Base-by-base conservation (phyloP, 2,113 vertebrate genomes). In the Apodemus sylvaticus region DNA sequence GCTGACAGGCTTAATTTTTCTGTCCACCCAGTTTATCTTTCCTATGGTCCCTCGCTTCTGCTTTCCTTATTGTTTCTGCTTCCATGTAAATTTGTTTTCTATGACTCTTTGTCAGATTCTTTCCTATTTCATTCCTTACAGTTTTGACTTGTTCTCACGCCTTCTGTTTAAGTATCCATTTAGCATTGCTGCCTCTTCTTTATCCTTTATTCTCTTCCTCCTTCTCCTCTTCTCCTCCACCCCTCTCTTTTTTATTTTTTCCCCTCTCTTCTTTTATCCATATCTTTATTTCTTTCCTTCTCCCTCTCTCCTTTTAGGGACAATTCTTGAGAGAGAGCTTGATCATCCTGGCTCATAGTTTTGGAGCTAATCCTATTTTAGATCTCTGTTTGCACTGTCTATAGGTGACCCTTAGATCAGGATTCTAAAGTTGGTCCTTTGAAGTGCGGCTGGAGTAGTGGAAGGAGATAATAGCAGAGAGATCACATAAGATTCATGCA, bases 381-480 rank as follows among this genome's bases (percentile, higher is more conserved):
- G 24, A 86, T 79, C 86, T 64, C 36, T 79, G 62, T n/a, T n/a
- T n/a, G 92, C 17, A 70, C 22, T 74, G 8, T 78, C 60, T 45
- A 51, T 70, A 94, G 76, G 24, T 76, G 51, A 22, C 36, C 14
- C 9, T 94, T 94, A 45, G 64, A 24, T 66, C 48, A 79, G 36
- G 42, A 76, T 19, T 31, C 64, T 91, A 36, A 78, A 6, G n/a
- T 95, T 93, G 77, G n/a, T 64, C n/a, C 71, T 93, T 91, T 96
- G 10, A 60, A 29, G 13, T 83, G 22, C 70, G 12, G 11, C 12
- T 89, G n/a, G 34, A 29, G 6, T 51, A 66, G 48, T 51, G 31
- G 79, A 17, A 73, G 45, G 42, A 89, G 55, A 53, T 76, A 89
- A 86, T 22, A 70, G 55, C 14, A 82, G 71, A 94, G 77, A 91